phyloP scores from a whole-genome alignment of 2,113 vertebrate species.

The Mirounga angustirostris region DNA sequence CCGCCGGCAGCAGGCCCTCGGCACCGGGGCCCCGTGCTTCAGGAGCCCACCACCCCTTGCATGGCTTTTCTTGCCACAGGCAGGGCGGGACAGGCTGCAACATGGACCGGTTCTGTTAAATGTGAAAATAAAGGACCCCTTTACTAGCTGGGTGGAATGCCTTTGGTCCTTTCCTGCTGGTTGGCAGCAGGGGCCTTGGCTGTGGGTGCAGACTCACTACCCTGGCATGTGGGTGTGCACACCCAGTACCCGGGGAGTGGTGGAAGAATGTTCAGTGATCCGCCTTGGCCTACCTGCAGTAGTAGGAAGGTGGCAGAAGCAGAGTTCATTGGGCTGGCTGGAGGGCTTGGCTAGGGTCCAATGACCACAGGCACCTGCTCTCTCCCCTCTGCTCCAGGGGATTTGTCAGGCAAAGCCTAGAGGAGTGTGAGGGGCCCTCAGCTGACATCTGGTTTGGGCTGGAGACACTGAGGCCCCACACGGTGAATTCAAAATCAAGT shows the following conservation, averaged over 20 bases:
- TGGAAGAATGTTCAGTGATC: accelerated
- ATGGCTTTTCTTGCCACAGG: accelerated
- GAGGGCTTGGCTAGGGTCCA: neutral
- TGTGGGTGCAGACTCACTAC: neutral
- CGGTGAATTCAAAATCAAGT: neutral
- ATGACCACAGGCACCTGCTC: no score
- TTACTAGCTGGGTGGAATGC: neutral
- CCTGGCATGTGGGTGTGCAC: neutral
- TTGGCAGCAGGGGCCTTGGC: neutral
- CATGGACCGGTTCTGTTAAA: neutral
- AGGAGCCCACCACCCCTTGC: neutral
- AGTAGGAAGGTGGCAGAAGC: neutral
- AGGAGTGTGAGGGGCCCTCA: neutral
- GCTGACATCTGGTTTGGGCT: neutral
- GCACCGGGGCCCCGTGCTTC: neutral
- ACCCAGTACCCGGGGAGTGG: neutral
- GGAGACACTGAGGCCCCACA: neutral
- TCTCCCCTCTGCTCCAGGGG: neutral
- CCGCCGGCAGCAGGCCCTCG: neutral
- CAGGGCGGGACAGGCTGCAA: no score
- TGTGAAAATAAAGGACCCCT: slow-evolving; percentile 69
- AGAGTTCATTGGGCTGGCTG: neutral
- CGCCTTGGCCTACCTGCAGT: accelerated
- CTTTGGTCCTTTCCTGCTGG: neutral
- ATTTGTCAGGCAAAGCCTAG: neutral